phyloP scores from a whole-genome alignment of 2,113 vertebrate species.

The Eudyptes chrysolophus region DNA sequence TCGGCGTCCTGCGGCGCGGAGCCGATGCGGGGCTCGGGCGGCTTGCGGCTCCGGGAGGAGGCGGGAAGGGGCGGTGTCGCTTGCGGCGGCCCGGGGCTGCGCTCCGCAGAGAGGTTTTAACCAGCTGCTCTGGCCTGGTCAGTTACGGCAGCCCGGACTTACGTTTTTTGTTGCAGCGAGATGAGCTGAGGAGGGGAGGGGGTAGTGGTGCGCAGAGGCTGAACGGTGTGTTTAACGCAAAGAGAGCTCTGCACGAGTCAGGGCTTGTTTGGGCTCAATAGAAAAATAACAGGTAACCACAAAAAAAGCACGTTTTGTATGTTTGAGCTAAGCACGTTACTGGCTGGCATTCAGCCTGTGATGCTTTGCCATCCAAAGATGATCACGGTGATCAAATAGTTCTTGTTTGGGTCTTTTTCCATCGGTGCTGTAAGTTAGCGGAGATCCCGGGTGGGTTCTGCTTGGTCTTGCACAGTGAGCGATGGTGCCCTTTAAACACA shows the following conservation, averaged over 20 bases:
- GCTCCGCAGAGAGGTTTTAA: fast-evolving
- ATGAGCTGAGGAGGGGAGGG: fast-evolving
- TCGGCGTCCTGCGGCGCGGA: too few relatives aligned
- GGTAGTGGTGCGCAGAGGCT: fast-evolving
- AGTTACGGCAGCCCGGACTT: fast-evolving
- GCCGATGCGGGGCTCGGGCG: neutral
- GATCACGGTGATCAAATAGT: neutral
- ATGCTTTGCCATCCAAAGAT: fast-evolving
- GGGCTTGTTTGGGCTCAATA: fast-evolving
- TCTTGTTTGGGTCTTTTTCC: neutral
- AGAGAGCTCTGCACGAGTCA: fast-evolving
- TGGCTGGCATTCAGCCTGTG: too few relatives aligned
- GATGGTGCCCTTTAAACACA: fast-evolving
- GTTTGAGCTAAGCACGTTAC: fast-evolving
- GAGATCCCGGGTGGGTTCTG: fast-evolving
- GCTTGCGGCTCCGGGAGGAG: neutral
- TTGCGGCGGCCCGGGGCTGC: fast-evolving
- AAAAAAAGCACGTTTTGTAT: fast-evolving
- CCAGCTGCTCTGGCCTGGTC: fast-evolving
- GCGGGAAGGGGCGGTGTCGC: too few relatives aligned
- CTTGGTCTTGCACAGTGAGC: neutral
- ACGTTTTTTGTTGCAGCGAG: too few relatives aligned
- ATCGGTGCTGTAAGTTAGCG: neutral
- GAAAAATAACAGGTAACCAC: fast-evolving
- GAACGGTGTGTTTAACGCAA: fast-evolving